Evolutionary conservation across 2,797 vertebrate genomes (phyloP).

Genomic region (Ceryle rudis): DNA sequence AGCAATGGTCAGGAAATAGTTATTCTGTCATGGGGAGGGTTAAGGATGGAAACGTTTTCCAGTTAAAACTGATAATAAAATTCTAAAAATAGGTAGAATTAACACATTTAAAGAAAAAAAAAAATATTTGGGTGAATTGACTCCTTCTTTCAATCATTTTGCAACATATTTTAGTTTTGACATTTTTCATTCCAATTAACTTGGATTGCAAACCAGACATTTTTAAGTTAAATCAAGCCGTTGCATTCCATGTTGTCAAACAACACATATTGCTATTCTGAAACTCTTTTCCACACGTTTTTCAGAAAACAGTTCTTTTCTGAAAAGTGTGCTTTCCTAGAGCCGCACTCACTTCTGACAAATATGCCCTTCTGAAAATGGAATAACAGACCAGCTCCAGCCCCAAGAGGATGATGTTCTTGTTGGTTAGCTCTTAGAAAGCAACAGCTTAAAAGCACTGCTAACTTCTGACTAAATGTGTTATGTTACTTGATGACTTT

Average conservation of each 20-base stretch:
- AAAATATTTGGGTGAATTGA: not conserved
- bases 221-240: not conserved
- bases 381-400: not conserved
- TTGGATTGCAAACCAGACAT: not conserved
- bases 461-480: not conserved
- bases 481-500: not conserved
- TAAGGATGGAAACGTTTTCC: not conserved
- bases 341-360: not conserved
- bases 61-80: not conserved
- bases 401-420: not conserved
- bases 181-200: conserved; percentile 48
- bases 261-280: not conserved
- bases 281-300: not conserved
- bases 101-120: conserved; percentile 11
- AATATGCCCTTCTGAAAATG: not conserved
- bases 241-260: conserved; percentile 34
- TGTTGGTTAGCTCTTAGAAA: not conserved
- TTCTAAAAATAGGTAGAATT: not conserved
- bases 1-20: not conserved
- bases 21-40: not conserved
- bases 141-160: not conserved
- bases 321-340: not conserved
- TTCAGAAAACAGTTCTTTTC: not conserved
- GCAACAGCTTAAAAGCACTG: not conserved
- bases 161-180: conserved; percentile 29